Evolutionary conservation across 1,140 invertebrate species (phyloP).

Genomic region (Bombus pascuorum): DNA sequence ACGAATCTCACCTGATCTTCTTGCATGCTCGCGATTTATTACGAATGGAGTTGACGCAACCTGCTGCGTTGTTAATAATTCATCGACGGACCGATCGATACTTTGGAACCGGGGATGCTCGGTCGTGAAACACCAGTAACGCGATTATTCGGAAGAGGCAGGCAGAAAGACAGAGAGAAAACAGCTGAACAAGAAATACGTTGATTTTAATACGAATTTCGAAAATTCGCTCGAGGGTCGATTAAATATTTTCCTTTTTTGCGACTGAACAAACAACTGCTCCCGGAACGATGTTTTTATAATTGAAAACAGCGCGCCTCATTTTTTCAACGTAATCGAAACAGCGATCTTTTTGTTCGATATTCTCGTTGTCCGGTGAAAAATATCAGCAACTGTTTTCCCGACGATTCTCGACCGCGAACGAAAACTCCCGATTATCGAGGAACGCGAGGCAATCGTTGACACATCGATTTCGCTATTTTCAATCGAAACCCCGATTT

Average conservation of each 20-base stretch:
- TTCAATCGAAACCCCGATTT: not conserved
- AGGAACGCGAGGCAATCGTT: not conserved
- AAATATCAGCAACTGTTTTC: not conserved
- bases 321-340: slow-evolving; percentile 6
- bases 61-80: slow-evolving; percentile 25
- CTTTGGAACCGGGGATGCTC: not conserved
- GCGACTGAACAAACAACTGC: not conserved
- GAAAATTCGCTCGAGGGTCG: not conserved
- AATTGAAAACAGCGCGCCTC: slow-evolving; percentile 4
- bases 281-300: slow-evolving; percentile 2
- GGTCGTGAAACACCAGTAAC: not conserved
- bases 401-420: not conserved
- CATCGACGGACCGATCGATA: not conserved
- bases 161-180: not conserved
- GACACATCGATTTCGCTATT: not conserved
- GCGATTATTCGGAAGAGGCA: not conserved
- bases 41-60: not conserved
- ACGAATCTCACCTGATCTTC: not conserved
- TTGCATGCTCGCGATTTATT: not conserved
- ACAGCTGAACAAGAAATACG: not conserved
- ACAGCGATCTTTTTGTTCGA: not conserved
- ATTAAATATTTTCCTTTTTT: slow-evolving; percentile 9
- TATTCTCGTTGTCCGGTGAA: not conserved
- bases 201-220: slow-evolving; percentile 11
- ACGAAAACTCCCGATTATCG: not conserved